Base-by-base conservation (phyloP, 2,113 vertebrate species). In the Trichomycterus rosablanca region DNA sequence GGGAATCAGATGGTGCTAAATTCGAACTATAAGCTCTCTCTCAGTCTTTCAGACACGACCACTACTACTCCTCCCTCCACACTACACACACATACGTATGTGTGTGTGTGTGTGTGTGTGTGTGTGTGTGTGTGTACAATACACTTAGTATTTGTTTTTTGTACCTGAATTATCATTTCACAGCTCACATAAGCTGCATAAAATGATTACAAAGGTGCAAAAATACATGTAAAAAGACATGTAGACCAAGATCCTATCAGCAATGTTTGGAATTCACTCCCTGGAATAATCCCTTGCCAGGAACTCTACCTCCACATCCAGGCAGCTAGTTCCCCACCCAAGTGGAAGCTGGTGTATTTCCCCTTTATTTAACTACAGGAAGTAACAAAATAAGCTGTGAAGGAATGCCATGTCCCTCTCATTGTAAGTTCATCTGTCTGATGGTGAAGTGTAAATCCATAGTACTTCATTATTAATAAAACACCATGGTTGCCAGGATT, bases 331-430 rank as follows among this genome's bases (percentile, higher is more conserved):
- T 66, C 62, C 76, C 68, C 72, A 67, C 60, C 78, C 83, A 53
- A 73, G 63, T 74, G 71, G 74, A 83, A 78, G 69, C 68, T 59
- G 45, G 48, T 71, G 67, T 60, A 72, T 80, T 83, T 84, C 85
- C 37, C n/a, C 85, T 81, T 69, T 72, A 69, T 71, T 70, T 82
- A 74, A 73, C 78, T 63, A 66, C 74, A 81, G 83, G 84, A 86
- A 84, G 78, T 77, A 65, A 66, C 74, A 70, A 70, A 83, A 80
- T 81, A 80, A 80, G 70, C 76, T 74, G 57, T 6, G 0, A 22
- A 74, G 64, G 8, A 5, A 20, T 45, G 61, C 11, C 26, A 70
- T 59, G 44, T 35, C 77, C 74, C 75, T 80, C 67, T 66, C 56
- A 32, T 64, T 61, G 4, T 32, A 22, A 61, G 14, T 28, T 43